These are phyloP conservation scores for Podargus strigoides DNA, from an alignment of 2,797 vertebrate genomes.

Conservation along the genomic window DNA sequence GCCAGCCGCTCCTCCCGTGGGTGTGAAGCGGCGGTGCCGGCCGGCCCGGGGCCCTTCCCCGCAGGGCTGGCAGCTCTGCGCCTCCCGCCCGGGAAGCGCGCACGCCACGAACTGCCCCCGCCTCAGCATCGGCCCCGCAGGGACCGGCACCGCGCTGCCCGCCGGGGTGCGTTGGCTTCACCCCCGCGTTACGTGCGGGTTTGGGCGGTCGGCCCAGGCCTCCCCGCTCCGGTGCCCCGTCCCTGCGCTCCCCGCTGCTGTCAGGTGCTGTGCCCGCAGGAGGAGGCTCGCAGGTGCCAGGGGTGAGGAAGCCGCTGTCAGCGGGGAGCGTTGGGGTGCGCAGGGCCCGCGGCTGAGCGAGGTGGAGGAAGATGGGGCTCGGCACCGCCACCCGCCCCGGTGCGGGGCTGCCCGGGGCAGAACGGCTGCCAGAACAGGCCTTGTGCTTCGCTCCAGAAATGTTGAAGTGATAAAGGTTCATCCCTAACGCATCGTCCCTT, in stretches of 20 bases:
- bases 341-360: not conserved
- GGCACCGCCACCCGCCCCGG: not conserved
- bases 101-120: not conserved
- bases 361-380: not conserved
- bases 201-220: not conserved
- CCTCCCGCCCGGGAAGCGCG: not conserved
- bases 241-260: not conserved
- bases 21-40: not conserved
- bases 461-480: accelerated
- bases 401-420: not conserved
- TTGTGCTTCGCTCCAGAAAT: accelerated
- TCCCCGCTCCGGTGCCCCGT: no score
- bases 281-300: not conserved
- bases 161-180: not conserved
- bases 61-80: not conserved
- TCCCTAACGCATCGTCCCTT: no score
- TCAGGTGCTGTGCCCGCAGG: not conserved
- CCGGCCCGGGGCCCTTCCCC: not conserved
- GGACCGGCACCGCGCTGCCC: not conserved
- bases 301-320: not conserved
- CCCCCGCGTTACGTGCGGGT: no score
- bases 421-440: not conserved
- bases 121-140: not conserved
- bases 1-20: no score
- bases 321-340: not conserved